A percentile compares a stretch with the other conserved stretches of the same genome.
Conservation (phyloP, 2,797 vertebrate genomes). For the Setipinna tenuifilis region DNA sequence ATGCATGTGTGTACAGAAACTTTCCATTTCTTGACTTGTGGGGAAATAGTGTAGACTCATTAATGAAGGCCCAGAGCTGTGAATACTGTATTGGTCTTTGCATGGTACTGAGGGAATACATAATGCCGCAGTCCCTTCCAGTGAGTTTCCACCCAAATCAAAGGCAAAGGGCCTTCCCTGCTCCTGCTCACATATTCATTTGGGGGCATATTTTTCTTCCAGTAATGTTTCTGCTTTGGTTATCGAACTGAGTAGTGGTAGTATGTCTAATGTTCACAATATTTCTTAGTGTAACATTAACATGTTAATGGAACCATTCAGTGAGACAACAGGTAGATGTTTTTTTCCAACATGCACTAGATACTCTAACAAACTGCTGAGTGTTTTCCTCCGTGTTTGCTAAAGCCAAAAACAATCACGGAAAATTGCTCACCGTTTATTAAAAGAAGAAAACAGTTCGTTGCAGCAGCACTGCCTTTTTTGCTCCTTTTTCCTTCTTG, state of each 20-base stretch:
- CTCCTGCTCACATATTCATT: conserved; percentile 9
- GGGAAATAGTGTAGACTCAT: conserved; percentile 1
- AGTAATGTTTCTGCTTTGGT: background rate
- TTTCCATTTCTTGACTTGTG: background rate
- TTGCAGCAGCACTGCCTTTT: background rate
- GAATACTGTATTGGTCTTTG: background rate
- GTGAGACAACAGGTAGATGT: background rate
- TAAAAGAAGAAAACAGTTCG: background rate
- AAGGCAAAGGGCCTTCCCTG: background rate
- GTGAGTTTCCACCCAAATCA: conserved; percentile 25
- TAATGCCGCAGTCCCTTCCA: conserved; percentile 15
- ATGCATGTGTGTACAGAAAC: background rate
- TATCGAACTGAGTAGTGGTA: background rate
- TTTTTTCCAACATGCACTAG: background rate
- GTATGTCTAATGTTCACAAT: background rate
- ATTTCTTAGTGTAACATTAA: background rate
- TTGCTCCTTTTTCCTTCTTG: background rate
- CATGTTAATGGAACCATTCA: background rate
- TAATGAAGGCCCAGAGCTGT: conserved; percentile 24
- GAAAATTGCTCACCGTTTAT: background rate
- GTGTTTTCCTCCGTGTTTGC: background rate
- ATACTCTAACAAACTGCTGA: background rate
- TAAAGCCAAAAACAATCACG: background rate
- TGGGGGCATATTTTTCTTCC: background rate
- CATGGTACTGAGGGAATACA: conserved; percentile 33